These are phyloP conservation scores for Carassius gibelio DNA, from an alignment of 2,113 vertebrate species.

Conservation along the genomic window DNA sequence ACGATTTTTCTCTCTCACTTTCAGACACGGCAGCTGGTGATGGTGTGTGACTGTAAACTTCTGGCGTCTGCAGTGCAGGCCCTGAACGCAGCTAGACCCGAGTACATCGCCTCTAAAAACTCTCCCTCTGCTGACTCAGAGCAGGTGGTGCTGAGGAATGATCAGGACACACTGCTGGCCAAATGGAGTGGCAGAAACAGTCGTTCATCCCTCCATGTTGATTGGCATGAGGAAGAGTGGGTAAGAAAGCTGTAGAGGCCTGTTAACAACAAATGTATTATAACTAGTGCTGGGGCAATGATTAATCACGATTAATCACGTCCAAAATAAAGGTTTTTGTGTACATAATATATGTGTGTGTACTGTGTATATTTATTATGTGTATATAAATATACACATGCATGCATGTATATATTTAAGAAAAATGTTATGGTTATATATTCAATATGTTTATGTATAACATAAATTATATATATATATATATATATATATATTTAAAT, in stretches of 20 bases:
- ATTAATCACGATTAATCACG: too few relatives aligned
- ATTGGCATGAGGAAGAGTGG: conserved; percentile 98
- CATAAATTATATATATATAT: too few relatives aligned
- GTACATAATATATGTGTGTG: too few relatives aligned
- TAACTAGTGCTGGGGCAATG: background rate
- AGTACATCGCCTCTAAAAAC: conserved; percentile 94
- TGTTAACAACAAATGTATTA: background rate
- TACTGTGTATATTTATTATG: too few relatives aligned
- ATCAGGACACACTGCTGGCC: conserved; percentile 93
- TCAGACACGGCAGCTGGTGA: conserved; percentile 94
- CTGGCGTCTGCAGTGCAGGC: conserved; percentile 93
- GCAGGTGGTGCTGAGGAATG: conserved; percentile 94
- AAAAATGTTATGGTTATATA: too few relatives aligned
- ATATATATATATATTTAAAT: too few relatives aligned
- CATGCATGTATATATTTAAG: too few relatives aligned
- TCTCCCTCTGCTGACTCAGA: conserved; percentile 91
- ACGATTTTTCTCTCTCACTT: background rate
- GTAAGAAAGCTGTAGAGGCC: conserved; percentile 68
- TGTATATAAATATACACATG: too few relatives aligned
- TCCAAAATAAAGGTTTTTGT: too few relatives aligned
- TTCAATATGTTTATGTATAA: too few relatives aligned
- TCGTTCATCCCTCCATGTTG: conserved; percentile 86
- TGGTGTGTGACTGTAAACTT: conserved; percentile 93
- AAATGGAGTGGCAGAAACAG: conserved; percentile 91
- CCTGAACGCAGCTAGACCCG: conserved; percentile 89